Base-by-base conservation (phyloP, 2,113 vertebrate species). In the Nestor notabilis region DNA sequence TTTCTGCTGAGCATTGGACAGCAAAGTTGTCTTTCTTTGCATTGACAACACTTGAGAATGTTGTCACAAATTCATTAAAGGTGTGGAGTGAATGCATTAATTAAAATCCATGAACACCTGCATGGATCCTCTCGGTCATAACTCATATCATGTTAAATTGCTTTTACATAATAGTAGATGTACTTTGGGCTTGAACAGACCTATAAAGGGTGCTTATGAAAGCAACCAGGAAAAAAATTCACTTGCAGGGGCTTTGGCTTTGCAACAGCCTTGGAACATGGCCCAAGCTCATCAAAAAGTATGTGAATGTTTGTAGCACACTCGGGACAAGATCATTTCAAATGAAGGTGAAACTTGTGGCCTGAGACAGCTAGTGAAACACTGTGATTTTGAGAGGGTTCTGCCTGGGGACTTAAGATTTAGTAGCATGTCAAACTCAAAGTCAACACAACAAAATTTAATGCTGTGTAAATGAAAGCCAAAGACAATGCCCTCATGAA, bases 391-490 rank as follows among this genome's bases (percentile, higher is more conserved):
- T 84, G 87, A 96, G 77, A 91, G 77, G 58, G 39, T 71, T 91
- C 63, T 90, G 70, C 89, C 72, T 18, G 33, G 96, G 92, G 95
- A 93, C 61, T 41, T 50, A 84, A 94, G 96, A 96, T 97, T 95
- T 92, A 94, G 86, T 89, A 61, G 89, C 18, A 2, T 78, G 91
- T 92, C 92, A 92, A 84, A 69, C 83, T 95, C 89, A 84, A 87
- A 97, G 86, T 93, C 92, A 97, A 95, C 94, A 89, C 41, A 84
- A 91, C 61, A 92, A 86, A 79, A 92, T 93, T 95, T 89, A 95
- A 87, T 65, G 77, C 80, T 63, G 92, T 72, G 77, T 55, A 78
- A 92, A 87, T 37, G 86, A 89, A 89, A 96, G 91, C 65, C 89
- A 65, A 79, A 95, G 90, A 89, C 90, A 92, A 87, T 84, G 69